Base-by-base conservation (phyloP, 2,797 vertebrate genomes). In the Oreortyx pictus region DNA sequence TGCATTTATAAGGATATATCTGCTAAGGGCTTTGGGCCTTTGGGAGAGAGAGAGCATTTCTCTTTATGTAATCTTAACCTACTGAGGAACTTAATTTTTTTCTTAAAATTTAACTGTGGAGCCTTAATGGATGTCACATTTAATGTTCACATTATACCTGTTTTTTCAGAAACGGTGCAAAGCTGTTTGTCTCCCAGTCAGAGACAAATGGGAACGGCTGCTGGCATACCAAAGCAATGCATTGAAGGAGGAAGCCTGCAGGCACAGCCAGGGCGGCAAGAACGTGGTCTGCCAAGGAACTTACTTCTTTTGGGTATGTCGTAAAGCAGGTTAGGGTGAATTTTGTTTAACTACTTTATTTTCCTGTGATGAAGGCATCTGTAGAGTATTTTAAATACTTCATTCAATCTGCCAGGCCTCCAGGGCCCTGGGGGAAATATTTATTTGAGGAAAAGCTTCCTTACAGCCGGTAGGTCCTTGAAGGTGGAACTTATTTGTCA, bases 351-450 rank as follows among this genome's bases (percentile, higher is more conserved):
- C 37, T 29, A 20, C 24, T 33, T 79, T 25, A 75, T 67, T 54
- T 94, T 86, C 65, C 64, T 92, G 81, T 60, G 77, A 43, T 50
- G n/a, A 91, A 86, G 77, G 44, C 39, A 39, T 64, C 90, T 52
- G 20, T 13, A 27, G 44, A 25, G 15, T 67, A 31, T 88, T 87
- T 86, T 16, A 39, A 75, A 33, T 24, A 54, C 25, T 1, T 81
- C 86, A 57, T n/a, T 66, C 82, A 80, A 92, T 39, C 61, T 90
- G 71, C 72, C 93, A 89, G 65, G 37, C 46, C 70, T 86, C 43
- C 70, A 57, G 62, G 76, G 39, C 77, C 39, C 60, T 19, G 15
- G 81, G 60, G 86, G 77, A 72, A 92, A 49, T 41, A 62, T 80
- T 66, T 92, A 70, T 46, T 82, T 57, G 57, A 87, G 89, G 41